A percentile compares a stretch with the other conserved stretches of the same genome.
These are phyloP conservation scores for Chionodraco myersi DNA, from an alignment of 2,113 vertebrate species.

Conservation along the genomic window DNA sequence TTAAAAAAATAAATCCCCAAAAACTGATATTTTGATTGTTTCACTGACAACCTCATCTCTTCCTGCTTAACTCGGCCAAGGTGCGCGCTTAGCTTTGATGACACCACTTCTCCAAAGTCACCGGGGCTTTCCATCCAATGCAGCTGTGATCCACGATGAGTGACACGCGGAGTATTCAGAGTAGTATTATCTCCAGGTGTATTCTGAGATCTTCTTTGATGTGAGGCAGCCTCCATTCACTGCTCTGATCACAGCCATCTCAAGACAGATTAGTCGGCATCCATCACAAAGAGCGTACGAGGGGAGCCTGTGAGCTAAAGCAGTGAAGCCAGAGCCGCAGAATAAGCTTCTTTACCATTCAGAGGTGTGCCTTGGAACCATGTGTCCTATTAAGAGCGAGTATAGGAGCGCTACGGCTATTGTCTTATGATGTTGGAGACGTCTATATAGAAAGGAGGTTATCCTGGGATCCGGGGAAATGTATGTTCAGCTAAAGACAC, in stretches of 20 bases:
- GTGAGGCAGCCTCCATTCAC: constrained; percentile 67
- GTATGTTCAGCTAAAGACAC: constrained; percentile 61
- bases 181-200: constrained; percentile 76
- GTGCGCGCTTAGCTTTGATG: constrained; percentile 49
- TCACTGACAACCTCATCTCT: constrained; percentile 33
- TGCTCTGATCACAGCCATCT: constrained; percentile 75
- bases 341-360: constrained; percentile 75
- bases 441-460: constrained; percentile 48
- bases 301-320: constrained; percentile 56
- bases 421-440: constrained; percentile 49
- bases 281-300: constrained; percentile 67
- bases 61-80: constrained; percentile 33
- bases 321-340: constrained; percentile 64
- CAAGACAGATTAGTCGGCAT: constrained; percentile 75
- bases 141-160: constrained; percentile 66
- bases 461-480: constrained; percentile 38
- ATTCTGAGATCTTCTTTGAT: constrained; percentile 75
- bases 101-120: constrained; percentile 46
- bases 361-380: constrained; percentile 50
- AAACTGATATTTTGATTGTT: constrained; percentile 30
- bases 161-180: constrained; percentile 60
- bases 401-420: constrained; percentile 27
- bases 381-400: constrained; percentile 46
- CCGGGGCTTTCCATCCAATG: constrained; percentile 50
- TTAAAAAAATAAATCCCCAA: constrained; percentile 15